Percentiles rank a stretch among this genome's conserved stretches.
phyloP scores from a whole-genome alignment of 1,140 invertebrate species.

The Hormaphis cornu region DNA sequence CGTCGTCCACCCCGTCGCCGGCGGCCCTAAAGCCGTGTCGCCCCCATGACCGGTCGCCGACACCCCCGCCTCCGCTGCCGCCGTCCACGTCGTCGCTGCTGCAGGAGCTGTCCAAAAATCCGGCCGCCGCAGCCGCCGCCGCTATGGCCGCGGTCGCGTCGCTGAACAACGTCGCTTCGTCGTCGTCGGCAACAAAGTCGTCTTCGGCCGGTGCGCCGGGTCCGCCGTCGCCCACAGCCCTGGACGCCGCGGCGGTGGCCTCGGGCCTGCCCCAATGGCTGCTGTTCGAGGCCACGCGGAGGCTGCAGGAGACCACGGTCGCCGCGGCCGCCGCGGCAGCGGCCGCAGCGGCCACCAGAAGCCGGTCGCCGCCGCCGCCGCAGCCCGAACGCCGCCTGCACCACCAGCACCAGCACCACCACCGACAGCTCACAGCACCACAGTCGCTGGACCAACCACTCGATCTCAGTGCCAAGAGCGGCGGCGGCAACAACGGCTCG shows the following conservation, averaged over 20 bases:
- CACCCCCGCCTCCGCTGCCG: not conserved
- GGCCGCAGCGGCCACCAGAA: slow-evolving; percentile 42
- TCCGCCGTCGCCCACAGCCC: slow-evolving; percentile 22
- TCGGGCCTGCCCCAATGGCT: slow-evolving; percentile 43
- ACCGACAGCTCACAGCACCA: slow-evolving; percentile 39
- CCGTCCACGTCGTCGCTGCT: not conserved
- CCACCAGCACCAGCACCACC: slow-evolving; percentile 41
- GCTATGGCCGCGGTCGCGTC: slow-evolving; percentile 23
- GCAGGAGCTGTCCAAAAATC: not conserved
- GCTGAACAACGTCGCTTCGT: slow-evolving; percentile 11
- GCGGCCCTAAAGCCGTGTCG: not conserved
- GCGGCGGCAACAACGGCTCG: not conserved
- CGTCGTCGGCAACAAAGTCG: not conserved
- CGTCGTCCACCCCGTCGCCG: not conserved
- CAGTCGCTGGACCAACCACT: slow-evolving; percentile 55
- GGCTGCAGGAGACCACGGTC: slow-evolving; percentile 44
- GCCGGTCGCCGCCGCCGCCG: slow-evolving; percentile 42
- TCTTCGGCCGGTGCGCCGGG: not conserved
- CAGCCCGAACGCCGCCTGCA: slow-evolving; percentile 42
- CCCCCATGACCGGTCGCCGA: slow-evolving; percentile 17
- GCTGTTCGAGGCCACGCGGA: slow-evolving; percentile 42
- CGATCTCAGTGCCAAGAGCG: slow-evolving; percentile 62
- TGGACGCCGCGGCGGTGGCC: slow-evolving; percentile 35
- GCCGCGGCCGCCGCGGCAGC: slow-evolving; percentile 52
- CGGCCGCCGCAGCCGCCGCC: slow-evolving; percentile 32